Conservation (phyloP, 2,113 vertebrate genomes). For the Himantopus leucocephalus region DNA sequence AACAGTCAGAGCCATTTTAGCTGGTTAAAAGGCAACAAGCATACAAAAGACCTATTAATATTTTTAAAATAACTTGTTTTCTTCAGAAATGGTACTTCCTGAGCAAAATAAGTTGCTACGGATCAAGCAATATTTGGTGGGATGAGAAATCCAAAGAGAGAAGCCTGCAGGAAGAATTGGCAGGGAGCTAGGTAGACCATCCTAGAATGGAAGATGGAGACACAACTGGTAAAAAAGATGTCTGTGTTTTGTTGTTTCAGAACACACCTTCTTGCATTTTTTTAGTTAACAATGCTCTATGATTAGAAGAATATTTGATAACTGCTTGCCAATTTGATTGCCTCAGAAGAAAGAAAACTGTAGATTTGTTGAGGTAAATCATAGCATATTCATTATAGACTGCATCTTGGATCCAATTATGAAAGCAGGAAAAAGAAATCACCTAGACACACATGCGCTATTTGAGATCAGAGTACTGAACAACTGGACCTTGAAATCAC, state of each 20-base stretch:
- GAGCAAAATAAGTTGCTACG: neutral
- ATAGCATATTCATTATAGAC: neutral
- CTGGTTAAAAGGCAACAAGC: neutral
- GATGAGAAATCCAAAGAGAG: neutral
- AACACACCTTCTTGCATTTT: neutral
- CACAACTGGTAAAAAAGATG: neutral
- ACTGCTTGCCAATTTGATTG: neutral
- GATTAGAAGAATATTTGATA: neutral
- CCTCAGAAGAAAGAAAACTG: neutral
- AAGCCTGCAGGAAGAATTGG: neutral
- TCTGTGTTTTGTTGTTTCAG: neutral
- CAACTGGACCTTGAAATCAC: neutral
- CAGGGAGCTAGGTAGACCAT: neutral
- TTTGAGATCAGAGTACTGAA: neutral
- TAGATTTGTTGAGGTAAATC: neutral
- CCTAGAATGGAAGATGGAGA: neutral
- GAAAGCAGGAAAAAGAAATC: neutral
- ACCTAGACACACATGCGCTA: rapidly evolving
- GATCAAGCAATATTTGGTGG: neutral
- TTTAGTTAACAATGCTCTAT: neutral
- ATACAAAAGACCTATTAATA: neutral
- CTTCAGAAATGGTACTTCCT: neutral
- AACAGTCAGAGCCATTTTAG: neutral
- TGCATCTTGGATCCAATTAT: neutral
- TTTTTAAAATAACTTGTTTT: neutral